These are phyloP conservation scores for Brachymystax lenok DNA, from an alignment of 2,797 vertebrate genomes.

Conservation along the genomic window DNA sequence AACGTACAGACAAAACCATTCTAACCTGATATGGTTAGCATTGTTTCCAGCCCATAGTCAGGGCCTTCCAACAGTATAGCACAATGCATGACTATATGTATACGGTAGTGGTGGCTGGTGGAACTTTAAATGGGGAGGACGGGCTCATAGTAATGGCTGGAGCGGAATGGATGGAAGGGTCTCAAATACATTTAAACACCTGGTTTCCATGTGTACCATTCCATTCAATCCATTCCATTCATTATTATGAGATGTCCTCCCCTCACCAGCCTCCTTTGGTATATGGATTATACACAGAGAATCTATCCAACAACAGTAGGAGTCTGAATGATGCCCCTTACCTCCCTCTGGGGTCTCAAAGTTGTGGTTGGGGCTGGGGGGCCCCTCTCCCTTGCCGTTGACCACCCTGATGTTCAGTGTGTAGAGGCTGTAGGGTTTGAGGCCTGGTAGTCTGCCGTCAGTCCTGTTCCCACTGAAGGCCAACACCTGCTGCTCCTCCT, in stretches of 20 bases:
- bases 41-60: too few relatives aligned
- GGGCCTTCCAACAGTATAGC: too few relatives aligned
- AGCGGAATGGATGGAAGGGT: too few relatives aligned
- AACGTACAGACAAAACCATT: background rate
- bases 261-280: background rate
- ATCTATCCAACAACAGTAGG: too few relatives aligned
- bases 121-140: too few relatives aligned
- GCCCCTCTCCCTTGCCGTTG: constrained; percentile 91
- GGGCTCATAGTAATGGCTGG: too few relatives aligned
- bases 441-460: constrained; percentile 83
- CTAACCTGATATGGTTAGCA: background rate
- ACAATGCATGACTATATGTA: too few relatives aligned
- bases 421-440: constrained; percentile 89
- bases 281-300: background rate
- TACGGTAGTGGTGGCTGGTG: too few relatives aligned
- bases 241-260: too few relatives aligned
- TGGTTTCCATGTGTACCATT: too few relatives aligned
- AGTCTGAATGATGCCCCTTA: constrained; percentile 54
- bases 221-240: too few relatives aligned
- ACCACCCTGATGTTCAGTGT: constrained; percentile 84
- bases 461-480: constrained; percentile 86
- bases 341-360: constrained; percentile 95
- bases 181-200: too few relatives aligned
- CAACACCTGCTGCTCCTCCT: constrained; percentile 79
- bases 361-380: constrained; percentile 76